Base-by-base conservation (phyloP, 2,113 vertebrate species). In the Condylura cristata region DNA sequence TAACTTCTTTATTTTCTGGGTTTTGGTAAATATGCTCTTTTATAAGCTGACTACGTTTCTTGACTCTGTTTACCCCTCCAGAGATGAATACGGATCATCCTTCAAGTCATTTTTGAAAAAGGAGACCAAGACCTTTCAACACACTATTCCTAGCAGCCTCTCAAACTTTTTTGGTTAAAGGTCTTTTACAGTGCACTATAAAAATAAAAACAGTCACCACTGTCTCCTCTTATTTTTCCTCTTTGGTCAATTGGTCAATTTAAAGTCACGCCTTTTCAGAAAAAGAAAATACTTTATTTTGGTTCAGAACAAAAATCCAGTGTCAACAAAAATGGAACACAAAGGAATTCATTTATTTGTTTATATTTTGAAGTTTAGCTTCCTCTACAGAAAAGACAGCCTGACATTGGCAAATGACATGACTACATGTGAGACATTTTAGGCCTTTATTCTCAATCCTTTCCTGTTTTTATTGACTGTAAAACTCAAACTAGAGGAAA, bases 261-360 rank as follows among this genome's bases (percentile, higher is more conserved):
- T 84, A 60, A 94, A 93, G 86, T 66, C 51, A 89, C 56, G 92
- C 90, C 37, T 92, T 75, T 58, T 18, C 16, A 44, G 20, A 20
- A 32, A 65, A 34, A 61, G 32, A 28, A 70, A 76, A 22, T 3
- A 8, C n/a, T 84, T 96, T 86, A 74, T 70, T 93, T 90, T 94
- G 66, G n/a, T 61, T 80, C 76, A 46, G 66, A 93, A 93, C 66
- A 92, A 90, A 95, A 95, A 51, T 58, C 32, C 48, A 41, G 51
- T 87, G 82, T 90, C 81, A 95, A 95, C 92, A 95, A 90, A 95
- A 93, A 90, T 46, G 46, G 5, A 76, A 58, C 39, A 82, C n/a
- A 48, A 76, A 90, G 89, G 66, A 95, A 89, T 22, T n/a, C n/a
- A 94, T 37, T 86, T 11, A 37, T 93, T 93, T 95, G 78, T 90